A percentile compares a stretch with the other conserved stretches of the same genome.
Conservation (phyloP, 2,113 vertebrate genomes). For the Perccottus glenii region DNA sequence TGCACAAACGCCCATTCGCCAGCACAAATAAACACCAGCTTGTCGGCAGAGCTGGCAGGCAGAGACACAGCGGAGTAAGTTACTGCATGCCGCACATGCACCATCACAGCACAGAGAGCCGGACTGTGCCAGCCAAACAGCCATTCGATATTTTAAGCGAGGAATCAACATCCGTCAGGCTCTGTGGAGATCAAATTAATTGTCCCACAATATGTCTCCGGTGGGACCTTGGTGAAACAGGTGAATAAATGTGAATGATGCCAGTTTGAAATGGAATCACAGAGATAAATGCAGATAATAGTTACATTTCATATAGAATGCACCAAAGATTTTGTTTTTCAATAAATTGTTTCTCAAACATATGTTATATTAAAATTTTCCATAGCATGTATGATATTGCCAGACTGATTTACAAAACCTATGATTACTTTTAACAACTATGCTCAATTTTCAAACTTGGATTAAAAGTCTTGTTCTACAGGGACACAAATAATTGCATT, state of each 20-base stretch:
- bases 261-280: conserved; percentile 33
- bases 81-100: conserved; percentile 46
- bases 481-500: too few species aligned
- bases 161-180: conserved; percentile 14
- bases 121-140: conserved; percentile 41
- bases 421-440: too few species aligned
- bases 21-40: conserved; percentile 19
- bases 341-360: too few species aligned
- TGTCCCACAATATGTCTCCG: conserved; percentile 27
- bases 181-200: conserved; percentile 46
- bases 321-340: too few species aligned
- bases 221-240: conserved; percentile 36
- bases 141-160: conserved; percentile 28
- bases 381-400: too few species aligned
- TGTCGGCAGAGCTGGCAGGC: conserved; percentile 40
- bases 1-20: conserved; percentile 6
- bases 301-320: too few species aligned
- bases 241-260: conserved; percentile 27
- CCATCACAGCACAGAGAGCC: conserved; percentile 39
- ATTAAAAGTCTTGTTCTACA: too few species aligned
- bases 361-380: too few species aligned
- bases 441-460: too few species aligned
- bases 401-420: too few species aligned
- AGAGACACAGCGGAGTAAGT: conserved; percentile 35
- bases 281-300: not conserved